Evolutionary conservation across 2,888 invertebrate genomes (phyloP).

Genomic region (Synergus itoensis): DNA sequence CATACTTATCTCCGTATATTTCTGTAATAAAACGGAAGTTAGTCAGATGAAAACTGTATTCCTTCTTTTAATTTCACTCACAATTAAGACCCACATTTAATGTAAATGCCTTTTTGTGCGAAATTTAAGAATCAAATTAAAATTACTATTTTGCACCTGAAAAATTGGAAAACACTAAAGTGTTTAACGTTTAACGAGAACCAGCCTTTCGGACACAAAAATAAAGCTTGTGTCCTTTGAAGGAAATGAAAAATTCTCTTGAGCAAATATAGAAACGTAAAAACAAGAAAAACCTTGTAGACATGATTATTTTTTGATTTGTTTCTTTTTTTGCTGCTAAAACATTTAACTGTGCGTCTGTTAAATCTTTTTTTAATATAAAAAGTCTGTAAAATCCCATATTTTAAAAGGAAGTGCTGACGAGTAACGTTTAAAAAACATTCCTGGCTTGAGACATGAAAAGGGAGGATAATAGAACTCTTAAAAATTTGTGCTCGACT

Average conservation of each 20-base stretch:
- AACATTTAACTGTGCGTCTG: conserved; percentile 5
- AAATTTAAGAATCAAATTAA: conserved; percentile 42
- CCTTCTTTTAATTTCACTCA: neutral
- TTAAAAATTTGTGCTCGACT: conserved; percentile 7
- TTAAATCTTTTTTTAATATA: neutral
- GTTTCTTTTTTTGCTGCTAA: neutral
- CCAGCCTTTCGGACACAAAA: conserved; percentile 1
- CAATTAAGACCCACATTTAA: neutral
- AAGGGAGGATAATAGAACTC: neutral
- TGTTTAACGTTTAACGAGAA: neutral
- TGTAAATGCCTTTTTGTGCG: neutral
- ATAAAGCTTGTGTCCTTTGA: conserved; percentile 20
- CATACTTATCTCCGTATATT: neutral
- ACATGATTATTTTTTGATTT: neutral
- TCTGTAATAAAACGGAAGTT: neutral
- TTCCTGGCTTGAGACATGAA: neutral
- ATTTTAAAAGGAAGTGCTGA: conserved; percentile 5
- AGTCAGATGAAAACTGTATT: conserved; percentile 6
- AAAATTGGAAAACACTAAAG: conserved; percentile 25
- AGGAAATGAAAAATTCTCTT: conserved; percentile 40
- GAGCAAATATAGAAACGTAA: conserved; percentile 13
- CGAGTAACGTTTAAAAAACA: neutral
- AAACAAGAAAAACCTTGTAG: conserved; percentile 25
- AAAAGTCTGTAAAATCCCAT: conserved; percentile 37
- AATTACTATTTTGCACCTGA: conserved; percentile 35